phyloP scores from a whole-genome alignment of 2,797 vertebrate genomes.

The Ibycter americanus region DNA sequence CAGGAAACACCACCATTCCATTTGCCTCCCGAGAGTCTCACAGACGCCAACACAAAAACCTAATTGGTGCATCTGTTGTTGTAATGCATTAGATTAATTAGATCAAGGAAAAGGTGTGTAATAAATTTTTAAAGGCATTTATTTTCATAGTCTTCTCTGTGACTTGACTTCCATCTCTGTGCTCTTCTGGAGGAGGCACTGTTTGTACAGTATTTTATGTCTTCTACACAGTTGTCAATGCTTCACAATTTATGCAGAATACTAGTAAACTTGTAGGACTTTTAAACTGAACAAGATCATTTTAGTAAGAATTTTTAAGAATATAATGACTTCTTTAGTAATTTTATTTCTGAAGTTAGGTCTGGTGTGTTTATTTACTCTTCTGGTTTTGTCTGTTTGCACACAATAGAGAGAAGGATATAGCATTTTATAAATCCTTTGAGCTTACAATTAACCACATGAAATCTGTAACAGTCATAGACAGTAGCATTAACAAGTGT shows the following conservation, averaged over 20 bases:
- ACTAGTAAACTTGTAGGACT: not conserved
- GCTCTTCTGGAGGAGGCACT: not conserved
- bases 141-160: not conserved
- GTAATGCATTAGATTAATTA: not conserved
- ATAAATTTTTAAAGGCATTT: not conserved
- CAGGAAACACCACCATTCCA: not conserved
- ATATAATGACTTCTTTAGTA: not conserved
- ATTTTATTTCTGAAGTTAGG: not conserved
- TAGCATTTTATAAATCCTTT: not conserved
- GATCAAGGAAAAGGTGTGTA: not conserved
- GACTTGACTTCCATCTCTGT: not conserved
- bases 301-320: not conserved
- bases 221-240: not conserved
- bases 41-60: not conserved
- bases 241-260: not conserved
- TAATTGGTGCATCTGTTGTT: not conserved
- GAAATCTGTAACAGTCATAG: not conserved
- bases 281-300: not conserved
- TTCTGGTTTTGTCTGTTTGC: not conserved
- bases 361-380: not conserved
- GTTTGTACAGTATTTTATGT: not conserved
- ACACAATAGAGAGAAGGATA: not conserved
- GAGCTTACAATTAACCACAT: not conserved
- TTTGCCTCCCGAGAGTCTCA: not conserved
- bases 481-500: not conserved